A percentile compares a stretch with the other conserved stretches of the same genome.
Evolutionary conservation across 2,113 vertebrate species (phyloP).

Genomic region (Rhegmatorhina hoffmannsi): DNA sequence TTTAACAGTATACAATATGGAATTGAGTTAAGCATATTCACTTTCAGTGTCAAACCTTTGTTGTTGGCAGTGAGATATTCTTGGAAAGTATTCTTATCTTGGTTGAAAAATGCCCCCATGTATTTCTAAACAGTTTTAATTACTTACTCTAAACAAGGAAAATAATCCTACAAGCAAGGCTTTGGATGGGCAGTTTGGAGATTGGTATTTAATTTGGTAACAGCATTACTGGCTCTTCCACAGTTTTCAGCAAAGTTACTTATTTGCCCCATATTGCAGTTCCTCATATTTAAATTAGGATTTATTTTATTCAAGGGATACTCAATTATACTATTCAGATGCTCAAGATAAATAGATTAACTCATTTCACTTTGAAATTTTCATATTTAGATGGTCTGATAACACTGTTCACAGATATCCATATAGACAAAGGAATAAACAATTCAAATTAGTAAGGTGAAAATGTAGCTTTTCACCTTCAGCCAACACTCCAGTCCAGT

Average conservation of each 20-base stretch:
- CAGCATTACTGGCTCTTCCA: rapidly evolving
- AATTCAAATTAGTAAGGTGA: background rate
- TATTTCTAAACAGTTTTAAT: background rate
- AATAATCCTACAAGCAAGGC: background rate
- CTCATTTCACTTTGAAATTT: background rate
- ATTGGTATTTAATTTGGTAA: background rate
- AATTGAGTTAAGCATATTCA: background rate
- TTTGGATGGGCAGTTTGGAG: background rate
- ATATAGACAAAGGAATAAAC: background rate
- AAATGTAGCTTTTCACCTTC: background rate
- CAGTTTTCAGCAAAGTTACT: background rate
- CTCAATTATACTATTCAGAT: background rate
- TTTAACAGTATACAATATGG: background rate
- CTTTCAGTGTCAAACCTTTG: background rate
- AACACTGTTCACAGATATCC: background rate
- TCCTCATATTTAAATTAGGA: background rate
- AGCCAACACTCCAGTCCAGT: background rate
- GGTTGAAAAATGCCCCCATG: background rate
- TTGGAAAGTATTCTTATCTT: background rate
- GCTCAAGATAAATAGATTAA: background rate
- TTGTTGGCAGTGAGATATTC: background rate
- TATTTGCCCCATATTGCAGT: background rate
- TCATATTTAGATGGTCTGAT: background rate
- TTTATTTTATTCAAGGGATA: background rate
- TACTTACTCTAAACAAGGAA: background rate